These are phyloP conservation scores for Agrypnia vestita DNA, from an alignment of 1,140 invertebrate species.

Conservation along the genomic window DNA sequence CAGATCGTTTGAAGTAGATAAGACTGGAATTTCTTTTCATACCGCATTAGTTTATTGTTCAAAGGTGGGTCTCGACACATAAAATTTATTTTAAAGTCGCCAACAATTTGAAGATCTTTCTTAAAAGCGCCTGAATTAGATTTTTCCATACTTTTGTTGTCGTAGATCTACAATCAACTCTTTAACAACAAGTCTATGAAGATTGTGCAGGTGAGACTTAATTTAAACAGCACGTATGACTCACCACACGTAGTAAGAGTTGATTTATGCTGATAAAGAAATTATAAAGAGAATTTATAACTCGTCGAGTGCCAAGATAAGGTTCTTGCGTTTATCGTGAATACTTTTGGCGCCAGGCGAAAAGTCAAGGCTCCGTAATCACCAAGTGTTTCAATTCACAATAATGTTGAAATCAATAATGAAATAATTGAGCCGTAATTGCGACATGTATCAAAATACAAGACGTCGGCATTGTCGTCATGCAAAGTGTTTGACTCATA, in stretches of 20 bases:
- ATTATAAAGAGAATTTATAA: neutral
- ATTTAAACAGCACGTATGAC: neutral
- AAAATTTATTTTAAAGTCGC: too few species aligned
- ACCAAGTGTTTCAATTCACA: neutral
- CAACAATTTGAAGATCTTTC: too few species aligned
- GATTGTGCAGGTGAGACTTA: neutral
- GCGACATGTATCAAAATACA: neutral
- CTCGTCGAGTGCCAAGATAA: neutral
- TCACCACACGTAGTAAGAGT: neutral
- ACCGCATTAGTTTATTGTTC: neutral
- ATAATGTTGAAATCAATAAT: constrained; percentile 11
- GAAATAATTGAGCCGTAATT: constrained; percentile 8
- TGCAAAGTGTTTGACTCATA: too few species aligned
- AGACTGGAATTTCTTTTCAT: neutral
- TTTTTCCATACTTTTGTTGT: too few species aligned
- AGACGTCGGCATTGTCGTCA: too few species aligned
- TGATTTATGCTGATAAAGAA: constrained; percentile 25
- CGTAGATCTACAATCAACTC: too few species aligned
- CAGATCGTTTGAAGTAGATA: neutral
- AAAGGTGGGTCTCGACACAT: neutral
- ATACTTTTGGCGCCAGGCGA: constrained; percentile 1
- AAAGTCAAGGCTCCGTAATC: constrained; percentile 1
- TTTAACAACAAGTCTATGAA: too few species aligned
- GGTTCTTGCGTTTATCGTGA: constrained; percentile 5
- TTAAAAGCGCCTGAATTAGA: too few species aligned